These are phyloP conservation scores for Stenurella melanura DNA, from an alignment of 2,888 invertebrate genomes.

Conservation along the genomic window DNA sequence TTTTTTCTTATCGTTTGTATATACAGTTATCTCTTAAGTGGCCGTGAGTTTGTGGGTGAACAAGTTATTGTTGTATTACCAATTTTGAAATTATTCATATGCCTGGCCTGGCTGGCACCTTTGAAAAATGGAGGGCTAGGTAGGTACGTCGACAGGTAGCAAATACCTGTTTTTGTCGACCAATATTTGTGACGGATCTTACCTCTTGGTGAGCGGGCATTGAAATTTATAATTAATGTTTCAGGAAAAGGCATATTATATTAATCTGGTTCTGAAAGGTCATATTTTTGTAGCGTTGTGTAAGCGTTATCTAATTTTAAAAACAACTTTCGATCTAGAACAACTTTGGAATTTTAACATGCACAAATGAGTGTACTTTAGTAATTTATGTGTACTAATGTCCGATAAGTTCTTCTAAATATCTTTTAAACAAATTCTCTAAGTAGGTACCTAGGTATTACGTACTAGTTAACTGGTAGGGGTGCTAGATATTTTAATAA, in stretches of 20 bases:
- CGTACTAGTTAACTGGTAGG: too few relatives aligned
- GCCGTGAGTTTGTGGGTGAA: neutral
- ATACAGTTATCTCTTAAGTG: neutral
- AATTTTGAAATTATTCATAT: neutral
- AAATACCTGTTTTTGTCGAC: conserved; percentile 1
- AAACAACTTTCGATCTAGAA: neutral
- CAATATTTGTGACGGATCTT: neutral
- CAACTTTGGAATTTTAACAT: neutral
- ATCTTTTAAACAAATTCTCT: too few relatives aligned
- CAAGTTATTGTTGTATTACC: neutral
- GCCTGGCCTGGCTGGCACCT: neutral
- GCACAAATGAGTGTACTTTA: too few relatives aligned
- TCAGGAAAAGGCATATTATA: neutral
- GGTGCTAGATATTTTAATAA: too few relatives aligned
- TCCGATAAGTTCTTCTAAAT: too few relatives aligned
- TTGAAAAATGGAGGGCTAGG: neutral
- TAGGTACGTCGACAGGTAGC: neutral
- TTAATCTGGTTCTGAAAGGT: conserved; percentile 25
- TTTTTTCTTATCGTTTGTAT: neutral
- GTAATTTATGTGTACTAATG: too few relatives aligned
- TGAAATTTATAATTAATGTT: conserved; percentile 4
- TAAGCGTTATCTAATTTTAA: conserved; percentile 13
- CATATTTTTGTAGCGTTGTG: conserved; percentile 35
- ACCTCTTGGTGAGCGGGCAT: neutral
- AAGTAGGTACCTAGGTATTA: too few relatives aligned